Percentiles rank a stretch among this genome's conserved stretches.
phyloP scores from a whole-genome alignment of 2,797 vertebrate species.

The Dicrostonyx torquatus region DNA sequence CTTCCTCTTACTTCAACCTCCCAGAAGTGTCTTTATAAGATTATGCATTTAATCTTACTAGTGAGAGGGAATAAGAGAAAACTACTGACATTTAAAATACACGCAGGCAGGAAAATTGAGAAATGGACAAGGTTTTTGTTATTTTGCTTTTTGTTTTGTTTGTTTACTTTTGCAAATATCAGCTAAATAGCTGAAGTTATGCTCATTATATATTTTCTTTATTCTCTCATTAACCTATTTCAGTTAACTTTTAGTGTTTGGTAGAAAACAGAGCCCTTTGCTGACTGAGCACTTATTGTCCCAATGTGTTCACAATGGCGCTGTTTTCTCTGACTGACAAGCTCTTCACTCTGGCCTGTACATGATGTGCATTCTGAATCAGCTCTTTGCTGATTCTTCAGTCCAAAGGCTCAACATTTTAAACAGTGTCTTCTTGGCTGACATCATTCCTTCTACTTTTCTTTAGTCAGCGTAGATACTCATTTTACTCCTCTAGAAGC shows the following conservation, averaged over 20 bases:
- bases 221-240: not conserved
- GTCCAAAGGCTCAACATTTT: not conserved
- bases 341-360: not conserved
- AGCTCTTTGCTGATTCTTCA: not conserved
- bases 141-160: too few species aligned
- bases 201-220: not conserved
- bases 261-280: not conserved
- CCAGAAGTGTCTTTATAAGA: not conserved
- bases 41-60: not conserved
- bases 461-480: not conserved
- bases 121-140: not conserved
- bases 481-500: not conserved
- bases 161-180: not conserved
- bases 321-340: not conserved
- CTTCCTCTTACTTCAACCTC: not conserved
- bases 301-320: not conserved
- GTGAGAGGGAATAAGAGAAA: not conserved
- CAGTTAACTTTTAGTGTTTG: not conserved
- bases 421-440: not conserved
- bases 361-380: not conserved
- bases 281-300: not conserved
- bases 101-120: not conserved
- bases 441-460: not conserved
- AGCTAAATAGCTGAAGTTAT: not conserved
- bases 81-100: not conserved